Evolutionary conservation across 2,888 invertebrate genomes (phyloP), one percentile per base, ranked within the genome.

Genomic region (Nesidiocoris tenuis): DNA sequence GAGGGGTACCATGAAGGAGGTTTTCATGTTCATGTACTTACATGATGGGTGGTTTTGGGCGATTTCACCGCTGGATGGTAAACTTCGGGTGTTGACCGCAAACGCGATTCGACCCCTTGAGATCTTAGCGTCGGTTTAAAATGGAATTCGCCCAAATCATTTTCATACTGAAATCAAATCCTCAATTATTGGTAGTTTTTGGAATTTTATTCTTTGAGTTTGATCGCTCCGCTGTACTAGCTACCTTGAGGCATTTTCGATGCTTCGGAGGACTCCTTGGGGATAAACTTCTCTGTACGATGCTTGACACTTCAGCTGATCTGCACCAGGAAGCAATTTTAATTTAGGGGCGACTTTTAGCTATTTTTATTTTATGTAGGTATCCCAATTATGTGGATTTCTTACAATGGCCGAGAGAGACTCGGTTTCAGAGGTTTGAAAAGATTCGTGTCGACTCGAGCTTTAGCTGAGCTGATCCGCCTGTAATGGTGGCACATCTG

Each of bases 401-500:
- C 67, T 54, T 21, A 67, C 67, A 67, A 21, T n/a, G 67, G 67
- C 21, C 67, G 18, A 21, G 67, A 67, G 19, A 67, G 55, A 17
- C 67, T 67, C 16, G 55, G 12, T 67, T 67, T 67, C 16, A 56
- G 67, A 3, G 67, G 70, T 12, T 70, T 70, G 12, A 59, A 61
- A 24, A 81, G 77, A 78, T 83, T 82, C 76, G 83, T 83, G 80
- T 84, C 83, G 75, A 84, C 82, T 64, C 82, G 80, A 79, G 83
- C 81, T 81, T 84, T 84, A 19, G 83, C 84, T 63, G 81, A 81
- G 79, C 80, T 82, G 59, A 85, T 78, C 79, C 83, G 83, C 75
- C 82, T 83, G 79, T 85, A 85, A 81, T 86, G 85, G 79, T 84
- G 83, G 76, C 81, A 82, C 85, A 85, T 85, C 76, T 85, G 85